Percentiles rank a stretch among this genome's conserved stretches.
phyloP scores from a whole-genome alignment of 2,797 vertebrate genomes.

The Lacerta viridis region DNA sequence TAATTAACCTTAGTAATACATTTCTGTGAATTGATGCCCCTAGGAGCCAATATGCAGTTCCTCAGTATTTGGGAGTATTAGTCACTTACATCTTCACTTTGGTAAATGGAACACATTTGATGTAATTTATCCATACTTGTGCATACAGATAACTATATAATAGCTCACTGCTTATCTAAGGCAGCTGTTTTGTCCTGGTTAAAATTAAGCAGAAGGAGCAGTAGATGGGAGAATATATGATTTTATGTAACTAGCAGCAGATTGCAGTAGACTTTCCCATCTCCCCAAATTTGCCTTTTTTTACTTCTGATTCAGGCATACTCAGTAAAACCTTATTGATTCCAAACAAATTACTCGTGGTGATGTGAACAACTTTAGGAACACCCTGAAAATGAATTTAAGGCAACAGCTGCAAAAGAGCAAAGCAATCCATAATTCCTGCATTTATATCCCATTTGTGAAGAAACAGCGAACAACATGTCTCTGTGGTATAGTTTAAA shows the following conservation, averaged over 20 bases:
- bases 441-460: neutral
- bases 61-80: constrained; percentile 21
- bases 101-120: constrained; percentile 46
- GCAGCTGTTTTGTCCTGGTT: neutral
- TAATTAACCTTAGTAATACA: constrained; percentile 25
- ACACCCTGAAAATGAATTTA: constrained; percentile 28
- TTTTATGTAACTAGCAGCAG: constrained; percentile 9
- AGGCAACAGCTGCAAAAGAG: neutral
- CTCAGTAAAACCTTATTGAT: constrained; percentile 29
- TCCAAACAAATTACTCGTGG: constrained; percentile 44
- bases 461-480: constrained; percentile 14
- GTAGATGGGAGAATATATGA: neutral
- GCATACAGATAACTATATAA: constrained; percentile 27
- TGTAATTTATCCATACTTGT: constrained; percentile 12
- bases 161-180: neutral
- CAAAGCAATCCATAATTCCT: neutral
- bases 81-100: constrained; percentile 35
- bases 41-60: constrained; percentile 34
- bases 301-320: constrained; percentile 5
- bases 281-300: constrained; percentile 25
- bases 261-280: constrained; percentile 17
- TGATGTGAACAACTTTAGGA: constrained; percentile 25
- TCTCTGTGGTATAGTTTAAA: constrained; percentile 19
- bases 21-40: constrained; percentile 31
- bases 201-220: neutral